Percentiles rank a stretch among this genome's conserved stretches.
These are phyloP conservation scores for Hyphantria cunea DNA, from an alignment of 1,140 invertebrate genomes.

Conservation along the genomic window DNA sequence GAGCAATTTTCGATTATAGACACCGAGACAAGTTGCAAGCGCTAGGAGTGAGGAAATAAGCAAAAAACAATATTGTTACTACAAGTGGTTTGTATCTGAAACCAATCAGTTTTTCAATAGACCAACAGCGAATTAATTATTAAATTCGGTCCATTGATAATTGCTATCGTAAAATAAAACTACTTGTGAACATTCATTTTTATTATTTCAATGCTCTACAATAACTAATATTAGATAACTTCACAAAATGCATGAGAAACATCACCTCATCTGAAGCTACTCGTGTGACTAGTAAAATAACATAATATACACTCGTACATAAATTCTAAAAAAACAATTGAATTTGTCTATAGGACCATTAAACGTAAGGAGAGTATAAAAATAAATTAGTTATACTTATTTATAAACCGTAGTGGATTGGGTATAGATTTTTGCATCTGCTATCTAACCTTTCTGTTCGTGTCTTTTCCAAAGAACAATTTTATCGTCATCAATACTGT, in stretches of 20 bases:
- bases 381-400: constrained; percentile 10
- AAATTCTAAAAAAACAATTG: constrained; percentile 25
- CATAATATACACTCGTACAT: constrained; percentile 32
- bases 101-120: constrained; percentile 22
- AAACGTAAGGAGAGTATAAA: constrained; percentile 12
- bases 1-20: constrained; percentile 37
- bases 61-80: constrained; percentile 13
- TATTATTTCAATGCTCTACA: constrained; percentile 40
- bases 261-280: constrained; percentile 23
- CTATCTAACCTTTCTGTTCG: constrained; percentile 61
- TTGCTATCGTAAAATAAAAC: not conserved
- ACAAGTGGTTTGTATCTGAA: constrained; percentile 23
- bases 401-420: constrained; percentile 1
- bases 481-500: constrained; percentile 64
- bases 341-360: not conserved
- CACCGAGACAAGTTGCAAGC: constrained; percentile 38
- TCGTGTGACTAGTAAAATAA: constrained; percentile 53
- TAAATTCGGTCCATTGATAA: constrained; percentile 1
- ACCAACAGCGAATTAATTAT: constrained; percentile 9
- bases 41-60: constrained; percentile 28
- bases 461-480: constrained; percentile 46
- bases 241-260: constrained; percentile 30
- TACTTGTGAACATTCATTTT: constrained; percentile 4
- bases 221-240: constrained; percentile 18
- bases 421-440: constrained; percentile 3